Conservation (phyloP, 1,140 invertebrate genomes). For the Drosophila virilis region DNA sequence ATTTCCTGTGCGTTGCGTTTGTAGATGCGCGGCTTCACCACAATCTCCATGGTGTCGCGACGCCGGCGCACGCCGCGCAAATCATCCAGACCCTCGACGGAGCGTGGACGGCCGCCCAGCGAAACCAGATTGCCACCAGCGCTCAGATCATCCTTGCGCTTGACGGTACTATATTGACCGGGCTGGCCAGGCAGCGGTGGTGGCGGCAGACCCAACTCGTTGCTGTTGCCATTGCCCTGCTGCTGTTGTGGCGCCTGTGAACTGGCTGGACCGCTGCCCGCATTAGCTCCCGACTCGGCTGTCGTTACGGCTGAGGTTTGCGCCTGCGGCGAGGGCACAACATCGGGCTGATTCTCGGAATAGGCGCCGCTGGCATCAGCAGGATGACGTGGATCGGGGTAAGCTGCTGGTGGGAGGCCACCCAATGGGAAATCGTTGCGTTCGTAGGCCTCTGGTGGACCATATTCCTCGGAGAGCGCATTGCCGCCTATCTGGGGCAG, state of each 20-base stretch:
- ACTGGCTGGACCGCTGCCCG: slow-evolving; percentile 85
- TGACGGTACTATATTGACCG: slow-evolving; percentile 90
- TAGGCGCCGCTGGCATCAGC: slow-evolving; percentile 90
- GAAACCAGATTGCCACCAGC: slow-evolving; percentile 92
- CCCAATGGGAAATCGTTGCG: slow-evolving; percentile 90
- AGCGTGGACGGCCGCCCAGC: slow-evolving; percentile 92
- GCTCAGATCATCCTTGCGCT: slow-evolving; percentile 90
- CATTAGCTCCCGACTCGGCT: slow-evolving; percentile 59
- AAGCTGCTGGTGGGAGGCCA: slow-evolving; percentile 90
- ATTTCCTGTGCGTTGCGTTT: slow-evolving; percentile 95
- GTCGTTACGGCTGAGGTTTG: slow-evolving; percentile 86
- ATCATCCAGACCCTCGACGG: slow-evolving; percentile 89
- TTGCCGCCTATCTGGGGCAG: slow-evolving; percentile 87
- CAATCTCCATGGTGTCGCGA: slow-evolving; percentile 86
- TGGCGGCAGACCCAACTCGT: slow-evolving; percentile 90
- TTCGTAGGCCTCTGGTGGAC: slow-evolving; percentile 87
- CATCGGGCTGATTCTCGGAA: slow-evolving; percentile 91
- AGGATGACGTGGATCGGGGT: slow-evolving; percentile 92
- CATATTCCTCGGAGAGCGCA: slow-evolving; percentile 88
- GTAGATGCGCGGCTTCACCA: slow-evolving; percentile 89
- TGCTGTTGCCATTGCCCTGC: slow-evolving; percentile 52
- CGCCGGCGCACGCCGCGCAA: slow-evolving; percentile 89
- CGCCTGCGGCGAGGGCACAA: slow-evolving; percentile 91
- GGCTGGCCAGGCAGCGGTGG: slow-evolving; percentile 91
- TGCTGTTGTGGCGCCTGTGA: slow-evolving; percentile 87